Base-by-base conservation (phyloP, 2,113 vertebrate species). In the Polypterus bichir region DNA sequence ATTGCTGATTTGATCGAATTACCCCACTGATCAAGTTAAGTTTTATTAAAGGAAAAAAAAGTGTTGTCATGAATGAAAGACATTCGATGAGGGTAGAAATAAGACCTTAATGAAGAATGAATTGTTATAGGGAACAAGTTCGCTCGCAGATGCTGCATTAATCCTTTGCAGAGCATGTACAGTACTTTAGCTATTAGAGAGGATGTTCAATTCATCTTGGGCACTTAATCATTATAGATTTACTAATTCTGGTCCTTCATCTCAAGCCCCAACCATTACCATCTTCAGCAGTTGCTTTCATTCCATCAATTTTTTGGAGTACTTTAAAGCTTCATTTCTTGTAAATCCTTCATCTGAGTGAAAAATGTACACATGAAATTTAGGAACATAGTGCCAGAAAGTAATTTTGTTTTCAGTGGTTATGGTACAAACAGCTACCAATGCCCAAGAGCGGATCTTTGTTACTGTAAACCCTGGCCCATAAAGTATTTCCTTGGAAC, bases 251-350 rank as follows among this genome's bases (percentile, higher is more conserved):
- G 7, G 46, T 46, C 8, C 57, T 3, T 44, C 54, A 27, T 27
- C 2, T 51, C 47, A 49, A 7, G 3, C 8, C 7, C 44, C 59
- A 49, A 10, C 47, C 47, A 11, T 48, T 60, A n/a, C 47, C 6
- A 7, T 47, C 48, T 61, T 52, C 7, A 59, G 47, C 58, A 44
- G 61, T 54, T 70, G 10, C 56, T 47, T 48, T 53, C 59, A 44
- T 68, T 75, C 70, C 66, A 61, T 81, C 73, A 76, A 59, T 74
- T 68, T 4, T 7, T 80, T 70, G 57, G 65, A 69, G 70, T 76
- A 73, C 63, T 67, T 64, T 51, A 4, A 47, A 76, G 66, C 52
- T 70, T 73, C 79, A 77, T 79, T 71, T 51, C 6, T 51, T 51
- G 6, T 7, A 51, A 51, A 51, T 6, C 6, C 49, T 51, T 51